A percentile compares a stretch with the other conserved stretches of the same genome.
Conservation (phyloP, 2,888 invertebrate species). For the Drosophila siamana region DNA sequence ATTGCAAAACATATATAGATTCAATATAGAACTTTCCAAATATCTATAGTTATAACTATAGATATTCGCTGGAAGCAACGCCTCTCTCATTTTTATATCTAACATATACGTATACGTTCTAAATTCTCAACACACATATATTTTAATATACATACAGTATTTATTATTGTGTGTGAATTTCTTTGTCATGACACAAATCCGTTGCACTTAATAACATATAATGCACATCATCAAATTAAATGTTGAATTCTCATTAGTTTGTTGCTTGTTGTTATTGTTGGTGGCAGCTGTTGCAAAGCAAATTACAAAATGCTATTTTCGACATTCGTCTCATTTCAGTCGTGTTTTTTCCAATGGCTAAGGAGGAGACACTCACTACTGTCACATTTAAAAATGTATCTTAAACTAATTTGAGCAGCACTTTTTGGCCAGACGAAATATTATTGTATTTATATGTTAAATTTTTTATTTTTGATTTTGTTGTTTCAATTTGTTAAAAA, state of each 20-base stretch:
- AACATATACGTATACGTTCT: not conserved
- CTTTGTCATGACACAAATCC: slow-evolving; percentile 45
- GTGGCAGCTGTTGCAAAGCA: slow-evolving; percentile 49
- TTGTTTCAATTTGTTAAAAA: slow-evolving; percentile 55
- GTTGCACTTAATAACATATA: slow-evolving; percentile 35
- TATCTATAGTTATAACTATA: slow-evolving; percentile 7
- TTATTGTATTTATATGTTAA: slow-evolving; percentile 56
- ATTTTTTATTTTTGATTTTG: slow-evolving; percentile 32
- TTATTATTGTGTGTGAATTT: slow-evolving; percentile 1
- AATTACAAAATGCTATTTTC: slow-evolving; percentile 53
- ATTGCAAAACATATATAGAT: not conserved
- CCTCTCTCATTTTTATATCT: slow-evolving; percentile 2
- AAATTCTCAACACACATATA: not conserved
- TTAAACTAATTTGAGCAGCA: slow-evolving; percentile 79
- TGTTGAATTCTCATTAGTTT: slow-evolving; percentile 31
- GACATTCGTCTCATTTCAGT: slow-evolving; percentile 17
- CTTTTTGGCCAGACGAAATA: slow-evolving; percentile 65
- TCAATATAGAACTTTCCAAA: slow-evolving; percentile 1
- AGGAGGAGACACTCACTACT: slow-evolving; percentile 77
- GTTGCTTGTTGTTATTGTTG: slow-evolving; percentile 9
- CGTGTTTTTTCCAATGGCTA: slow-evolving; percentile 57
- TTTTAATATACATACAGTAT: not conserved
- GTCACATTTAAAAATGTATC: slow-evolving; percentile 84
- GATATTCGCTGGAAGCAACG: slow-evolving; percentile 34
- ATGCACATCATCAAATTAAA: slow-evolving; percentile 25